Conservation (phyloP, 2,888 invertebrate species). For the Eupithecia centaureata region DNA sequence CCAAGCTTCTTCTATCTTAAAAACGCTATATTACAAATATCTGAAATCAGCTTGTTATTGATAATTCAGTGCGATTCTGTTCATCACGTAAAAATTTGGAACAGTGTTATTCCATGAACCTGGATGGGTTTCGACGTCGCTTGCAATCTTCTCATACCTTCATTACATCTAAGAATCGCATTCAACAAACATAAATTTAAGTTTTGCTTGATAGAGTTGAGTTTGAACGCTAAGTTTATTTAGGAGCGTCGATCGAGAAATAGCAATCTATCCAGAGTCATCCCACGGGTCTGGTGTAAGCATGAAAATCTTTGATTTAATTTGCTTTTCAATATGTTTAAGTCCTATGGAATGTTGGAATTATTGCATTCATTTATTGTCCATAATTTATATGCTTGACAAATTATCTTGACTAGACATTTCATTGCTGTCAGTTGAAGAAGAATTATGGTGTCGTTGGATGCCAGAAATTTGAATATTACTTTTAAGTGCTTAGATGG, state of each 20-base stretch:
- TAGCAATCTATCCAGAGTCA: not conserved
- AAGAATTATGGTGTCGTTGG: conserved; percentile 17
- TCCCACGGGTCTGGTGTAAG: not conserved
- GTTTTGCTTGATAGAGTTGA: not conserved
- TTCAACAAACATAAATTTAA: not conserved
- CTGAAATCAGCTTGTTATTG: not conserved
- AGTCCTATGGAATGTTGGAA: not conserved
- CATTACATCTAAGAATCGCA: not conserved
- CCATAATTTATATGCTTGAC: conserved; percentile 45
- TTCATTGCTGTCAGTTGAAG: conserved; percentile 31
- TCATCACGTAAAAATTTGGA: not conserved
- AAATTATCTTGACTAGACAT: conserved; percentile 45
- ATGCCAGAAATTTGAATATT: not conserved
- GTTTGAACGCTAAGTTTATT: not conserved
- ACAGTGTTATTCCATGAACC: not conserved
- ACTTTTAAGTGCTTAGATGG: not conserved
- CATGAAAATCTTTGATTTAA: not conserved
- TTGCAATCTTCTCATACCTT: not conserved
- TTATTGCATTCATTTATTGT: conserved; percentile 40
- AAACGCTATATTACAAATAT: not conserved
- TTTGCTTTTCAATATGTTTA: not conserved
- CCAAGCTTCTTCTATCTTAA: no score
- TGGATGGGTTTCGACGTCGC: not conserved
- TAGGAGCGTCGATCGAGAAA: not conserved
- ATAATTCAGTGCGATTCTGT: not conserved